Evolutionary conservation across 2,888 invertebrate species (phyloP), one percentile per base, ranked within the genome.

Genomic region (Diarsia brunnea): DNA sequence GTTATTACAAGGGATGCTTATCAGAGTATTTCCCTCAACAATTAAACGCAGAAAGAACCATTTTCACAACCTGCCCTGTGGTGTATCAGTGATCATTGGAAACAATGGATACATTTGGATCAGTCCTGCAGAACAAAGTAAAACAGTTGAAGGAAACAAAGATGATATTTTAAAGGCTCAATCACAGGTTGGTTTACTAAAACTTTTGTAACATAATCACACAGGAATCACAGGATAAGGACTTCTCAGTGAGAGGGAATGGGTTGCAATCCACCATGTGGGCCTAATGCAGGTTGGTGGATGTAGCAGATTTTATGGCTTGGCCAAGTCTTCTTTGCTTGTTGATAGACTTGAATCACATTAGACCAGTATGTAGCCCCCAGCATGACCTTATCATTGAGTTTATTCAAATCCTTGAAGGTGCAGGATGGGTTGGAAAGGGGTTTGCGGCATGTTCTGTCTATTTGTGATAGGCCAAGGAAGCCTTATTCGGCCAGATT

Each of bases 31-130:
- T 66, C 99, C 99, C 0, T 98, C 99, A 4, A 95, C 99, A 49
- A 98, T 99, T 31, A 99, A 98, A 92, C 97, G 99, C 27, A 97
- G 99, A 75, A 99, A 99, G 94, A 99, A 98, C 67, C 99, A 99
- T 94, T 99, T 99, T 91, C 99, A 99, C 92, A 98, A 98, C 94
- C 95, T 99, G 73, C 98, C 98, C 0, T 98, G 98, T 92, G 99
- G 99, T 0, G 98, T 98, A 0, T 98, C 98, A 78, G 96, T 99
- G 38, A 99, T 99, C 78, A 97, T 99, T 43, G 99, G 99, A 12
- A 99, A 99, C 92, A 99, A 99, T 94, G 99, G 99, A 0, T 99
- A 98, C 90, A 98, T 99, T 82, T 99, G 99, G 99, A 98, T 99
- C 75, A 98, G 98, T 76, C 98, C 99, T 0, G 97, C 96, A 10